phyloP scores from a whole-genome alignment of 2,888 invertebrate genomes.

The Tineola bisselliella region DNA sequence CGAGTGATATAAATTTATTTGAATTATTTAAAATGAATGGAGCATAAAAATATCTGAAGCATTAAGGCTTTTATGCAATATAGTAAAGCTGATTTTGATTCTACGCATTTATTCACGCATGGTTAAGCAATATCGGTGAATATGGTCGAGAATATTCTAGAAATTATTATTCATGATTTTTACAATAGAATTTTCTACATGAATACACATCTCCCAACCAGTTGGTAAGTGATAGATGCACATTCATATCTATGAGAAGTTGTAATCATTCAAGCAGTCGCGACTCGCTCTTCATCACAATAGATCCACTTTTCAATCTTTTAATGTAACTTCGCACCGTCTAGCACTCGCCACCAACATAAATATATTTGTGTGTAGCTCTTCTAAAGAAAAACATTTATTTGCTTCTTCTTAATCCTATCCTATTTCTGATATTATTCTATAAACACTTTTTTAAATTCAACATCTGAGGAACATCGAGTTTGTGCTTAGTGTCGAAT shows the following conservation, averaged over 20 bases:
- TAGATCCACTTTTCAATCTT: background rate
- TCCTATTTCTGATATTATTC: background rate
- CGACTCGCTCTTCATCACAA: background rate
- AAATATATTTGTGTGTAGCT: background rate
- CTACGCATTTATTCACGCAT: background rate
- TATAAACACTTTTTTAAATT: background rate
- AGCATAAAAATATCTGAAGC: background rate
- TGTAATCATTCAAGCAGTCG: conserved; percentile 8
- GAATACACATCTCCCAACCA: background rate
- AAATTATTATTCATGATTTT: background rate
- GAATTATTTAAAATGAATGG: background rate
- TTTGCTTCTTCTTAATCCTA: background rate
- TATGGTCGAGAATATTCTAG: background rate
- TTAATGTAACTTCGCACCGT: conserved; percentile 1
- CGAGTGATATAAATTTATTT: too few species aligned
- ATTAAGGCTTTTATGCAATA: background rate
- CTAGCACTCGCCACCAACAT: background rate
- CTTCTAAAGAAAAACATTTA: background rate
- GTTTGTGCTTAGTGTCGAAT: too few species aligned
- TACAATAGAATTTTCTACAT: background rate
- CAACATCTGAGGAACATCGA: too few species aligned
- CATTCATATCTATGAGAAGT: background rate
- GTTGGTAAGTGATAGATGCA: background rate
- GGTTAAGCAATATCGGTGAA: background rate
- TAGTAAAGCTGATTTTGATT: background rate